These are phyloP conservation scores for Todiramphus saurophagus DNA, from an alignment of 2,113 vertebrate species.

Conservation along the genomic window DNA sequence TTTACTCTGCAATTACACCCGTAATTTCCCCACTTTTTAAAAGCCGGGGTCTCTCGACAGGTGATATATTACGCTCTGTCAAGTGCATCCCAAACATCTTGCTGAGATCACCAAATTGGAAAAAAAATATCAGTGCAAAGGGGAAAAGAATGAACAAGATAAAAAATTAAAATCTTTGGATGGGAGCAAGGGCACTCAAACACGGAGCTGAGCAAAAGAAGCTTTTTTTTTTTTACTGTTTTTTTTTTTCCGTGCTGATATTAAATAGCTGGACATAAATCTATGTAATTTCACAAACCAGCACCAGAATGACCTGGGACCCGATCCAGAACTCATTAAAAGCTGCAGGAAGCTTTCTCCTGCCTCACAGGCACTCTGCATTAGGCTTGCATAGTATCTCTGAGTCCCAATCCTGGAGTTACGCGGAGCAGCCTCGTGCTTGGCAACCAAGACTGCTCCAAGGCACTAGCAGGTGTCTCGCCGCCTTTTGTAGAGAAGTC, in stretches of 20 bases:
- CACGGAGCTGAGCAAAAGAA: background rate
- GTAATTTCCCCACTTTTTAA: background rate
- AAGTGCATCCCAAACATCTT: background rate
- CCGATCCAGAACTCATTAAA: background rate
- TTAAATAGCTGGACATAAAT: background rate
- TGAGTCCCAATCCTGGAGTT: background rate
- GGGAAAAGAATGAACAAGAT: background rate
- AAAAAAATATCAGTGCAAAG: constrained; percentile 8
- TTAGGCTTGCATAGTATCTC: fast-evolving
- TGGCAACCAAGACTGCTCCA: fast-evolving
- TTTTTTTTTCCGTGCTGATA: background rate
- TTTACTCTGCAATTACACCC: background rate
- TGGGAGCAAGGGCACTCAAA: background rate
- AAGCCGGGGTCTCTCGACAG: background rate
- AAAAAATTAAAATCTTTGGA: constrained; percentile 12
- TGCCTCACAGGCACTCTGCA: background rate
- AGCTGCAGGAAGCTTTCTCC: background rate
- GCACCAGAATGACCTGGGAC: background rate
- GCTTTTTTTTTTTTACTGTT: background rate
- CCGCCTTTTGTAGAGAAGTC: fast-evolving
- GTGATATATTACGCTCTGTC: constrained; percentile 5
- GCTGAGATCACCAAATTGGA: background rate
- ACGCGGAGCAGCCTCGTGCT: fast-evolving
- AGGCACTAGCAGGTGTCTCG: fast-evolving
- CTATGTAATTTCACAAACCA: constrained; percentile 13